Percentiles rank a stretch among this genome's conserved stretches.
These are phyloP conservation scores for Alloscopus bannaensis DNA, from an alignment of 2,888 invertebrate genomes.

Conservation along the genomic window DNA sequence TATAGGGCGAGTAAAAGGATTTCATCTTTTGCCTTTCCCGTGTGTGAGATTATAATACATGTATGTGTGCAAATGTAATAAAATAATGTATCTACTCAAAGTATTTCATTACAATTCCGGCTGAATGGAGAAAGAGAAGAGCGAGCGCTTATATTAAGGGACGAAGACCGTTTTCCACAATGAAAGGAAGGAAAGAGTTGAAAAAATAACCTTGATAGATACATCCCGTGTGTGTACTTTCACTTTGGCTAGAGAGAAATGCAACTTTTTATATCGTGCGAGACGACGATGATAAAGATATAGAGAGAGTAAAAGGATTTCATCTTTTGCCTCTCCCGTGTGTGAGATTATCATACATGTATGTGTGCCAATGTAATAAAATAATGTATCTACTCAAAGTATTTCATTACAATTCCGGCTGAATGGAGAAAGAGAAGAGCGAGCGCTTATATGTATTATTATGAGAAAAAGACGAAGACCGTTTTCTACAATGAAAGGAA, in stretches of 20 bases:
- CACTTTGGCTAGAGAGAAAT: too few species aligned
- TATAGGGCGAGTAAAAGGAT: too few species aligned
- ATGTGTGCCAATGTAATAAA: neutral
- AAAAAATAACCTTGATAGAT: constrained; percentile 44
- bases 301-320: too few species aligned
- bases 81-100: constrained; percentile 28
- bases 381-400: constrained; percentile 26
- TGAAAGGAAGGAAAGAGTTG: constrained; percentile 1
- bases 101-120: constrained; percentile 29
- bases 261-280: too few species aligned
- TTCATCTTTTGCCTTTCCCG: too few species aligned
- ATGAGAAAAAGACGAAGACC: neutral
- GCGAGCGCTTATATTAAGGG: neutral
- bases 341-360: constrained; percentile 1
- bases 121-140: constrained; percentile 25
- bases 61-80: neutral
- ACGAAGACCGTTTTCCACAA: neutral
- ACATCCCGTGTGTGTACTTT: neutral
- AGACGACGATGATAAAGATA: neutral
- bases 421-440: constrained; percentile 24
- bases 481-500: constrained; percentile 2
- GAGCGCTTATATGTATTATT: neutral
- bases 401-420: constrained; percentile 30
- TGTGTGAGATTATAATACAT: constrained; percentile 1
- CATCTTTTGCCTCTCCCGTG: too few species aligned